A percentile compares a stretch with the other conserved stretches of the same genome.
Conservation (phyloP, 2,113 vertebrate species). For the Malurus alboscapulatus region DNA sequence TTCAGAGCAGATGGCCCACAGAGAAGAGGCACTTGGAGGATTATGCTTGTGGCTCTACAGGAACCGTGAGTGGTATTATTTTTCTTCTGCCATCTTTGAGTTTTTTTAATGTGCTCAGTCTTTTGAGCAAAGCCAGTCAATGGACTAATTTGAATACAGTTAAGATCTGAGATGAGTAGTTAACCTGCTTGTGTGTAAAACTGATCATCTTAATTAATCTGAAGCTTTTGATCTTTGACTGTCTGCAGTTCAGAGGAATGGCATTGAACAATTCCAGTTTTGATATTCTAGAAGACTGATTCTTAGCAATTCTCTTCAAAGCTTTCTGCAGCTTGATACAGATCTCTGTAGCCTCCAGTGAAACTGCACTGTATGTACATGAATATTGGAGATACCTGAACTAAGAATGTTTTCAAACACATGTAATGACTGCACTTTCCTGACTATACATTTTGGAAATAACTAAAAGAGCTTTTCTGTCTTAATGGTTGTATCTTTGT, state of each 20-base stretch:
- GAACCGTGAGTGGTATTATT: background rate
- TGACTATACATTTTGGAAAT: background rate
- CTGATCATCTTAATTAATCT: background rate
- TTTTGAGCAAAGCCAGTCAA: background rate
- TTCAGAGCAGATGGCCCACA: background rate
- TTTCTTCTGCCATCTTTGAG: background rate
- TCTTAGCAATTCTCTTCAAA: background rate
- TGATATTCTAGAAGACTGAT: background rate
- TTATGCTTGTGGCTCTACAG: background rate
- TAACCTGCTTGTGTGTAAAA: background rate
- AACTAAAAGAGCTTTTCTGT: background rate
- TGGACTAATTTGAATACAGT: background rate
- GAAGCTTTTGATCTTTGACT: background rate
- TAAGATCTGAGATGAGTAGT: background rate
- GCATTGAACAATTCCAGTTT: background rate
- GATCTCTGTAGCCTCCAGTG: background rate
- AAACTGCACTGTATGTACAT: background rate
- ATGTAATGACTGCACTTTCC: background rate
- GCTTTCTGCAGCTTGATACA: background rate
- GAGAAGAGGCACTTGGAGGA: background rate
- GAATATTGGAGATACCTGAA: background rate
- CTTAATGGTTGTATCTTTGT: background rate
- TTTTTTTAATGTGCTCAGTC: background rate
- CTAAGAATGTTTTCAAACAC: background rate
- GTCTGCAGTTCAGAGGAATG: background rate